phyloP scores from a whole-genome alignment of 2,888 invertebrate genomes.

The Anthophora plumipes region DNA sequence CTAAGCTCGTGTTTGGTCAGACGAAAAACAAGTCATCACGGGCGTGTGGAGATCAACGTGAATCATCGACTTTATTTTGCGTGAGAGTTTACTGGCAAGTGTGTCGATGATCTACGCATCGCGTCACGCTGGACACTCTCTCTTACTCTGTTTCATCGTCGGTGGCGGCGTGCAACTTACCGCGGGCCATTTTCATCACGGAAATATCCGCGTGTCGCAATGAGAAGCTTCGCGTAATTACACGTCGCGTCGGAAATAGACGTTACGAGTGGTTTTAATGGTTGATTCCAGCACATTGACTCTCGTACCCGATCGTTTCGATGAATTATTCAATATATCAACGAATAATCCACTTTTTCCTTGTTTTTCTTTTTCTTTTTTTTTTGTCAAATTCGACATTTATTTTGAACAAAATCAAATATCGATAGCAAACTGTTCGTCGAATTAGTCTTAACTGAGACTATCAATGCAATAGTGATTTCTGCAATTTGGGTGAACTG shows the following conservation, averaged over 20 bases:
- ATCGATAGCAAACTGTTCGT: too few species aligned
- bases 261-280: constrained; percentile 14
- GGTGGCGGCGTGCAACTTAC: not conserved
- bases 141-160: constrained; percentile 16
- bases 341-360: not conserved
- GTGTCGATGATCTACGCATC: constrained; percentile 21
- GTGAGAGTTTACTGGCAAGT: constrained; percentile 44
- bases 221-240: constrained; percentile 20
- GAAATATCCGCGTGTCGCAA: constrained; percentile 52
- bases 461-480: too few species aligned
- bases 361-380: too few species aligned
- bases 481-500: too few species aligned
- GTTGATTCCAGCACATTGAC: not conserved
- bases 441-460: too few species aligned
- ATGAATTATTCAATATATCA: not conserved
- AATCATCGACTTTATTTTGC: constrained; percentile 54
- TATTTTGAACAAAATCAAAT: too few species aligned
- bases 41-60: constrained; percentile 9
- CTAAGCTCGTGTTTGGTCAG: constrained; percentile 1
- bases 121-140: constrained; percentile 31
- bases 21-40: constrained; percentile 24
- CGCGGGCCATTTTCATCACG: constrained; percentile 2
- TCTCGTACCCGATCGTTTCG: not conserved
- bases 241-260: constrained; percentile 24
- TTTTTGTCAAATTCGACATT: too few species aligned